Conservation (phyloP, 2,113 vertebrate genomes). For the Melospiza georgiana region DNA sequence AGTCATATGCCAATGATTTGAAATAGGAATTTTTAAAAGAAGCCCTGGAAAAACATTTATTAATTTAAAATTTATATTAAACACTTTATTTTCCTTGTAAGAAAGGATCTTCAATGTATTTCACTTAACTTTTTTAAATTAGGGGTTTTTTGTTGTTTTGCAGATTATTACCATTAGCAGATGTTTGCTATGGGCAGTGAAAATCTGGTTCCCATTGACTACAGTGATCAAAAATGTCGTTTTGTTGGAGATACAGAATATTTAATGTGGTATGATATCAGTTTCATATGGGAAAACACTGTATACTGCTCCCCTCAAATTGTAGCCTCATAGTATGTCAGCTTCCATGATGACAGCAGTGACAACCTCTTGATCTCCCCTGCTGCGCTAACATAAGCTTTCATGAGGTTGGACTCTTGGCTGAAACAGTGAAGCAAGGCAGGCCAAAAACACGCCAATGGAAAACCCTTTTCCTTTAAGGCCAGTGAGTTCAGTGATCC, state of each 20-base stretch:
- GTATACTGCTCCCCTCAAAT: background rate
- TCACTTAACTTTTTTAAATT: background rate
- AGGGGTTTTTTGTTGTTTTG: background rate
- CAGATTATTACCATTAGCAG: background rate
- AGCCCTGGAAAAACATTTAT: background rate
- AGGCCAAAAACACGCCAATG: background rate
- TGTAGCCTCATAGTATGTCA: background rate
- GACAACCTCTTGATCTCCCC: background rate
- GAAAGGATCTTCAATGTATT: background rate
- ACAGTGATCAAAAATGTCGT: background rate
- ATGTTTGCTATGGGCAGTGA: background rate
- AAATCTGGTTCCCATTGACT: background rate
- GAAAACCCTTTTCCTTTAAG: background rate
- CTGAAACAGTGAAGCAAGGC: background rate
- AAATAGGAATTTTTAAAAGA: background rate
- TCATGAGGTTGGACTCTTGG: background rate
- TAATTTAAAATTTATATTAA: background rate
- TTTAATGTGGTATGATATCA: background rate
- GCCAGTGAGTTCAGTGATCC: background rate
- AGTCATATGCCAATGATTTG: background rate
- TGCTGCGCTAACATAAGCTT: background rate
- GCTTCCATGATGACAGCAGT: background rate
- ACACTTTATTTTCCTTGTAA: background rate
- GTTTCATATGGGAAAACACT: background rate
- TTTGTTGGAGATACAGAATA: background rate